These are phyloP conservation scores for Scaptomyza hsui DNA, from an alignment of 1,140 invertebrate species.

Conservation along the genomic window DNA sequence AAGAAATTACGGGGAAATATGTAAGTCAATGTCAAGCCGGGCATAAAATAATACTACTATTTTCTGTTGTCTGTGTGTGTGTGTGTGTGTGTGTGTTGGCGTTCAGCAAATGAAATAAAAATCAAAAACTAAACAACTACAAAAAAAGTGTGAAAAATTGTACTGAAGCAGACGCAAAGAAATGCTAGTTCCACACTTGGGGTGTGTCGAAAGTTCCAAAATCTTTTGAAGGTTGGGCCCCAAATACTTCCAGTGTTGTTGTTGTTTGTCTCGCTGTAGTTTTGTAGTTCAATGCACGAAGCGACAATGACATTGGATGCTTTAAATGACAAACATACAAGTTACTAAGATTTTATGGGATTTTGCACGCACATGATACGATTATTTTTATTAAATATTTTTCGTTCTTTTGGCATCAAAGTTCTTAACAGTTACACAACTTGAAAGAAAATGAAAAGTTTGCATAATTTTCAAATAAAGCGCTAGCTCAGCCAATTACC, in stretches of 20 bases:
- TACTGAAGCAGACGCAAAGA: constrained; percentile 24
- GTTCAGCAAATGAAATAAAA: constrained; percentile 16
- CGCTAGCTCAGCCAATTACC: background rate
- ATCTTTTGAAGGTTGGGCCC: constrained; percentile 15
- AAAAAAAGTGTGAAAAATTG: constrained; percentile 48
- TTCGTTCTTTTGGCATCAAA: no score
- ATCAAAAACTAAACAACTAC: constrained; percentile 30
- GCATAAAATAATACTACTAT: constrained; percentile 25
- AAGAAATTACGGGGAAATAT: constrained; percentile 31
- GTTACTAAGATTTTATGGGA: background rate
- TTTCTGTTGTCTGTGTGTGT: constrained; percentile 5
- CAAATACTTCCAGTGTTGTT: background rate
- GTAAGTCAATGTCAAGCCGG: constrained; percentile 51
- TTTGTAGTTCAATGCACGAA: constrained; percentile 46
- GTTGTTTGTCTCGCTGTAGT: background rate
- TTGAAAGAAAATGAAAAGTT: no score
- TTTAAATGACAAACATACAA: no score
- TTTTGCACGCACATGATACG: background rate
- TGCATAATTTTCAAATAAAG: background rate
- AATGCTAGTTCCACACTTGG: constrained; percentile 31
- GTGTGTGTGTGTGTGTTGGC: constrained; percentile 26
- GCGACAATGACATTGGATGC: constrained; percentile 34
- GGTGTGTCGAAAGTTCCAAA: constrained; percentile 46
- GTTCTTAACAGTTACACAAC: no score
- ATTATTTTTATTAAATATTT: background rate